Conservation (phyloP, 2,113 vertebrate species). For the Siniperca knerii region DNA sequence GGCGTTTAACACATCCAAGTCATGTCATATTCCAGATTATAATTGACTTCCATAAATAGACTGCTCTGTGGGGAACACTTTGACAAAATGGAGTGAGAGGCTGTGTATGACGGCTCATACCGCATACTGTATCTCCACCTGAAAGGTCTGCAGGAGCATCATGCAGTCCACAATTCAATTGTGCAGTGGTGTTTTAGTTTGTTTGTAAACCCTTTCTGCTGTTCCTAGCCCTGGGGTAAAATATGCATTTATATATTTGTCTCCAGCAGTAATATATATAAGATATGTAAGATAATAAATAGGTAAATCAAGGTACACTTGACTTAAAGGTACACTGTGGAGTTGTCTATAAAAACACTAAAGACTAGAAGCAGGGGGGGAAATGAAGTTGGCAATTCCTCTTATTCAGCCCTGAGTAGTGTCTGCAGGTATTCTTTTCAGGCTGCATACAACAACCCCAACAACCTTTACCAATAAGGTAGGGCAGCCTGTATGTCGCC, state of each 20-base stretch:
- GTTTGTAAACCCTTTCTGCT: not conserved
- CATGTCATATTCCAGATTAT: constrained; percentile 31
- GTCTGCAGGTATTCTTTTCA: too few species aligned
- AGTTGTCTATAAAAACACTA: not conserved
- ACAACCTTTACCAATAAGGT: too few species aligned
- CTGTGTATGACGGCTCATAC: constrained; percentile 8
- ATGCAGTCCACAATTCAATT: not conserved
- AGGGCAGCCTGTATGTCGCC: too few species aligned
- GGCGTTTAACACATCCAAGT: not conserved
- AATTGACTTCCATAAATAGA: constrained; percentile 35
- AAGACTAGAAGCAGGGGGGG: not conserved
- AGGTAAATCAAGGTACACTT: not conserved
- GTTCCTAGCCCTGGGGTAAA: not conserved
- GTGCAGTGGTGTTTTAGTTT: not conserved
- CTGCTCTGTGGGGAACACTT: constrained; percentile 9
- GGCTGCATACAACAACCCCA: too few species aligned
- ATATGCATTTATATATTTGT: not conserved
- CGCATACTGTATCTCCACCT: constrained; percentile 15
- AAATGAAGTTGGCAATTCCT: too few species aligned
- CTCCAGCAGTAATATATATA: not conserved
- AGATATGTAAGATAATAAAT: not conserved
- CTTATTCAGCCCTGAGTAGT: too few species aligned
- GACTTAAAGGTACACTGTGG: not conserved
- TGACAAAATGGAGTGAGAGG: constrained; percentile 26
- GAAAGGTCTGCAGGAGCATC: constrained; percentile 20